Evolutionary conservation across 2,797 vertebrate genomes (phyloP).

Genomic region (Oreonectes daqikongensis): DNA sequence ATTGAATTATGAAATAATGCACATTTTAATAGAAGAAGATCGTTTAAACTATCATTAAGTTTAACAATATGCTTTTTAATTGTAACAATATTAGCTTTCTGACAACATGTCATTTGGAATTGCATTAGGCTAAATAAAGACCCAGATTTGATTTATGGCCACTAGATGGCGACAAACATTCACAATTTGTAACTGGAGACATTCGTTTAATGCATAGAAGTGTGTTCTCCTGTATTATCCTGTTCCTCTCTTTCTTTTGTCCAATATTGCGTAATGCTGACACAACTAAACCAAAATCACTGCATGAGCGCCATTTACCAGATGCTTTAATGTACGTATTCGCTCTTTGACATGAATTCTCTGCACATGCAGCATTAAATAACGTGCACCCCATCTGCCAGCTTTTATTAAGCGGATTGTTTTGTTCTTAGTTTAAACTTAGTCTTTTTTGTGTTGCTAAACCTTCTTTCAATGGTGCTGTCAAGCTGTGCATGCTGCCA

Average conservation of each 20-base stretch:
- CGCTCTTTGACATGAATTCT: slow-evolving; percentile 8
- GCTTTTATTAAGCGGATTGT: neutral
- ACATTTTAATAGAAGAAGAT: no score
- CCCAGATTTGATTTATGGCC: neutral
- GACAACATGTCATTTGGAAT: neutral
- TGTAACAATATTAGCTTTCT: no score
- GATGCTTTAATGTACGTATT: slow-evolving; percentile 1
- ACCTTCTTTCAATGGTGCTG: neutral
- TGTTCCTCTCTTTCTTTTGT: neutral
- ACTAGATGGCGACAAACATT: slow-evolving; percentile 27
- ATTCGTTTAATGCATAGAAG: neutral
- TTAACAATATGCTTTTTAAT: no score
- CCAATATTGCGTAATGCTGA: slow-evolving; percentile 6
- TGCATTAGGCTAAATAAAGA: neutral
- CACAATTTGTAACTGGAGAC: neutral
- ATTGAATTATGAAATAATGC: no score
- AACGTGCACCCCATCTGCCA: slow-evolving; percentile 3
- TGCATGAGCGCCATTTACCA: slow-evolving; percentile 8
- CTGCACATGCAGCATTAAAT: slow-evolving; percentile 32
- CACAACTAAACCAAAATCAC: slow-evolving; percentile 16
- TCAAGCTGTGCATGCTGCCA: slow-evolving; percentile 10
- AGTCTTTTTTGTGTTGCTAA: no score
- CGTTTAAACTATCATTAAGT: no score
- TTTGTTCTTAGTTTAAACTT: neutral
- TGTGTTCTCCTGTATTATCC: neutral